Evolutionary conservation across 2,888 invertebrate species (phyloP).

Genomic region (Sphinx pinastri): DNA sequence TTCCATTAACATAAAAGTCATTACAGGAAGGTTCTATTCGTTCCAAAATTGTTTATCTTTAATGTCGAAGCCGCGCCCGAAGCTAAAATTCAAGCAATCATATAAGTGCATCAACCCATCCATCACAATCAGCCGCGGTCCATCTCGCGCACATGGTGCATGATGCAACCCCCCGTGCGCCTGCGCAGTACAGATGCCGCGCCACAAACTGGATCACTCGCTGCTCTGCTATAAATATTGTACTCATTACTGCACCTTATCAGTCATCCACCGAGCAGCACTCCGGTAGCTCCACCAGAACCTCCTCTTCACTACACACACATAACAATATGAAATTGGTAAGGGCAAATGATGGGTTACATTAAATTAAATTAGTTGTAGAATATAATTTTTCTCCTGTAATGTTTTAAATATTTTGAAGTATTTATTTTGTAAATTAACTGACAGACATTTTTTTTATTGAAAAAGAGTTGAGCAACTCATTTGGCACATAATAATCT

Average conservation of each 20-base stretch:
- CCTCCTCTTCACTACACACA: neutral
- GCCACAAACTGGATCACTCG: slow-evolving; percentile 66
- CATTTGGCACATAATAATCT: no score
- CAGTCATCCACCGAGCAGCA: slow-evolving; percentile 61
- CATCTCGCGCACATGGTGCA: slow-evolving; percentile 64
- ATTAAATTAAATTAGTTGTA: no score
- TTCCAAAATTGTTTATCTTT: no score
- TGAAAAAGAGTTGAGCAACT: no score
- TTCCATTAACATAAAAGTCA: no score
- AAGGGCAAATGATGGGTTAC: neutral
- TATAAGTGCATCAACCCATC: slow-evolving; percentile 52
- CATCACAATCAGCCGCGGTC: slow-evolving; percentile 66
- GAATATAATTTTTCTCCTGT: no score
- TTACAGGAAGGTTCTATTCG: no score
- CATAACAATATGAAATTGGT: slow-evolving; percentile 5
- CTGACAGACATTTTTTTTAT: no score
- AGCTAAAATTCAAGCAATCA: neutral
- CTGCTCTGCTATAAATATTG: slow-evolving; percentile 73
- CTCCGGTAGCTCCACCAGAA: slow-evolving; percentile 43
- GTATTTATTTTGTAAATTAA: no score
- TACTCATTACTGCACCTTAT: slow-evolving; percentile 59
- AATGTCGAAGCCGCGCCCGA: neutral
- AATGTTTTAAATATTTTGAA: no score
- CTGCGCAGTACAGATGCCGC: slow-evolving; percentile 42
- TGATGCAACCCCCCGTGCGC: slow-evolving; percentile 71